Evolutionary conservation across 2,888 invertebrate genomes (phyloP), one percentile per base, ranked within the genome.

Genomic region (Trichacis sp.): DNA sequence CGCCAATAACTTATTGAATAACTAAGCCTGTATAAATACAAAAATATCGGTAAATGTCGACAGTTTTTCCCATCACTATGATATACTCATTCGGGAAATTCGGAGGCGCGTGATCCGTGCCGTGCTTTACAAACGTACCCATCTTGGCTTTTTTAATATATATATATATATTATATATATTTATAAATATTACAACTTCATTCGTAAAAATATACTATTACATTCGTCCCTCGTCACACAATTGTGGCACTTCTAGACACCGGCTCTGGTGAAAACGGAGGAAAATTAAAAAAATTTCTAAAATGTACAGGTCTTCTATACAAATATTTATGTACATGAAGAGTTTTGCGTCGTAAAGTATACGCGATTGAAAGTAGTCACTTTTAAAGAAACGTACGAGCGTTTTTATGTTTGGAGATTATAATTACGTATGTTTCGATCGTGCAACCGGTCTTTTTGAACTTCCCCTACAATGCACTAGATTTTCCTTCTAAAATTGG

Each of bases 131-230:
- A 2, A 20, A 45, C 18, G n/a, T 45, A 5, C 20, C 20, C 45
- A 4, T n/a, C 20, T 8, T 15, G 4, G 55, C 46, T 63, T 40
- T 30, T 59, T 56, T 67, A 67, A n/a, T n/a, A n/a, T n/a, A n/a
- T n/a, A n/a, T n/a, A 24, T 24, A 5, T 24, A 8, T 8, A 5
- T 24, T 8, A 24, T 8, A 24, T 24, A 24, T 24, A 24, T 64
- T 57, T 68, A 68, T 68, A 64, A 68, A 68, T 64, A 61, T 64
- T 64, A 68, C 60, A 68, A 61, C 55, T 49, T 61, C 57, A 63
- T 64, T 68, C 68, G 64, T 68, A 68, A 67, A 67, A 67, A 67
- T 67, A 67, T 42, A 63, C 60, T 67, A 60, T 67, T 63, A 60
- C 57, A 67, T 63, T 67, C 60, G 48, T 48, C 48, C 48, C 33